Evolutionary conservation across 2,888 invertebrate species (phyloP), one percentile per base, ranked within the genome.

Genomic region (Drosophila anomalata): DNA sequence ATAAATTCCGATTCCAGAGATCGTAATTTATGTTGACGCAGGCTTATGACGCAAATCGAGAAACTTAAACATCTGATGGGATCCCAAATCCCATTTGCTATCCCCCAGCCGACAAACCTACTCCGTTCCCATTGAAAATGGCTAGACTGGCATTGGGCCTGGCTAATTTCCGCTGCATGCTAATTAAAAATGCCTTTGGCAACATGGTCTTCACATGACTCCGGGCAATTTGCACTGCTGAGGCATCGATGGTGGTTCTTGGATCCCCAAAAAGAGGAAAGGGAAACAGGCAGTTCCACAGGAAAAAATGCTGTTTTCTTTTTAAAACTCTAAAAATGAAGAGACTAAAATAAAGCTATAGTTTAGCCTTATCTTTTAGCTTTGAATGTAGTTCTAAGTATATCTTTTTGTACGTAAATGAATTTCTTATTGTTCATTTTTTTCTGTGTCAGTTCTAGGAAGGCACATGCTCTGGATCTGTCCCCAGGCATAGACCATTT

Each of bases 161-260:
- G 69, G 76, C 79, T 78, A 87, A 87, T 85, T 87, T 82, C 85
- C 87, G 73, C 63, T 57, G 69, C 59, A 85, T 87, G 88, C 88
- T 82, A 82, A 87, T 82, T 87, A 82, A 82, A 85, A 82, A 69
- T 77, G 83, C 82, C 73, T 75, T 57, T 50, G 75, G 86, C 77
- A 53, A 44, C 46, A 57, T 55, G 73, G 63, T 50, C 68, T 79
- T 75, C 52, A 33, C 54, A 63, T 66, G 73, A 69, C 73, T 70
- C 31, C 67, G 85, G 77, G 75, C 87, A 87, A 82, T 82, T 87
- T 82, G 87, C 77, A 68, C 73, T 47, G 65, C 65, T 22, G 46
- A 53, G 29, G 54, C 63, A 51, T 44, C 61, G 53, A 55, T 47
- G 52, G 39, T 24, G 44, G 33, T 31, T 33, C 31, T 33, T 7